phyloP scores from a whole-genome alignment of 2,113 vertebrate species.

The Apodemus speciosus region DNA sequence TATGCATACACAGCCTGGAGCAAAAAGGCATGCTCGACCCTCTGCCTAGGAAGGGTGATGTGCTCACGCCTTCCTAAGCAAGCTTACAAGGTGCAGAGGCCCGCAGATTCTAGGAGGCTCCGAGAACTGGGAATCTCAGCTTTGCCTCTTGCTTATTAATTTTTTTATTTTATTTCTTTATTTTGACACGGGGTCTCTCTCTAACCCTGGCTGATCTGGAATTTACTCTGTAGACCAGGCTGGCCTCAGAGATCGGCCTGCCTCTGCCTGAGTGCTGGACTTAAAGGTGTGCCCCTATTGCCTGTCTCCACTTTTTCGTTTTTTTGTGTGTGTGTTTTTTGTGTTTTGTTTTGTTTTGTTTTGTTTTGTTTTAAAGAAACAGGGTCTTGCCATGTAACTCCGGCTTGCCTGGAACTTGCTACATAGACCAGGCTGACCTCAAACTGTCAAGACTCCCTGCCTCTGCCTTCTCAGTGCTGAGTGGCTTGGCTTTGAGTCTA shows the following conservation, averaged over 20 bases:
- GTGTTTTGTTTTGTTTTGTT: neutral
- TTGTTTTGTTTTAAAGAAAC: neutral
- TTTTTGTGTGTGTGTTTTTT: neutral
- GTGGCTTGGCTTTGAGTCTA: neutral
- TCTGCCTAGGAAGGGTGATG: neutral
- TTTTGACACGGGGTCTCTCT: neutral
- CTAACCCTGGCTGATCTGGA: neutral
- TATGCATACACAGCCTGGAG: constrained; percentile 9
- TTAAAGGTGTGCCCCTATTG: neutral
- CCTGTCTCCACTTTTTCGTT: neutral
- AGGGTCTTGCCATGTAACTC: neutral
- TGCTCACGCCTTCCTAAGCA: constrained; percentile 30
- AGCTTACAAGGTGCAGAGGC: neutral
- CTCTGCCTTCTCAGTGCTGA: neutral
- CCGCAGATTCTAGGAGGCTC: neutral
- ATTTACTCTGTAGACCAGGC: neutral
- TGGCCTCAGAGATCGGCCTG: neutral
- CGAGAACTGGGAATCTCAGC: neutral
- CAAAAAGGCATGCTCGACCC: neutral
- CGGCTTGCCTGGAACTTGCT: neutral
- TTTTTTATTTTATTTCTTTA: neutral
- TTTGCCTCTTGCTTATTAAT: neutral
- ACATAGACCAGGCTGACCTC: neutral
- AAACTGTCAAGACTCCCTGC: neutral
- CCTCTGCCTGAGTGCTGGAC: neutral